phyloP scores from a whole-genome alignment of 2,113 vertebrate species.

The Monopterus albus region DNA sequence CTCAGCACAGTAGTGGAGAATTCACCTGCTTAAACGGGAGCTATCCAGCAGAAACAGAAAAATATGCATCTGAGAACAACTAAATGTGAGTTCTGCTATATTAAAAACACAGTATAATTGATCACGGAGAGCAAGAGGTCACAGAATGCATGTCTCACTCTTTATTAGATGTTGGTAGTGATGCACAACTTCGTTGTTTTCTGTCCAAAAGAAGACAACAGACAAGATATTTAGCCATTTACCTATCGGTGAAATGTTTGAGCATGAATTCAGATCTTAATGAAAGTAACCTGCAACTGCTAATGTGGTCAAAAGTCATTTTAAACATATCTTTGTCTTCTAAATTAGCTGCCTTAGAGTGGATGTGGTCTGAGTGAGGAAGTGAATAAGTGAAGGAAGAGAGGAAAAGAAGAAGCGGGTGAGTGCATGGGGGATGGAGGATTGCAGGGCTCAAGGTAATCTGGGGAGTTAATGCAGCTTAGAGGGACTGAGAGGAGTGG shows the following conservation, averaged over 20 bases:
- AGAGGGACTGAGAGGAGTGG: slow-evolving; percentile 76
- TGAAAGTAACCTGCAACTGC: no score
- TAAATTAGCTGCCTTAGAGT: slow-evolving; percentile 53
- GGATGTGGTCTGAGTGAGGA: slow-evolving; percentile 39
- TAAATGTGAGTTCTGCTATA: no score
- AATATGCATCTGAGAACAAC: no score
- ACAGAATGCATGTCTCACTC: neutral
- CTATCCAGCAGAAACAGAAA: no score
- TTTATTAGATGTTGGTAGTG: slow-evolving; percentile 17
- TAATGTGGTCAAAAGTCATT: neutral
- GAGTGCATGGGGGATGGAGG: slow-evolving; percentile 76
- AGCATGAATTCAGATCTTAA: neutral
- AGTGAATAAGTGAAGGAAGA: slow-evolving; percentile 64
- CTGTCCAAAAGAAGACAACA: neutral
- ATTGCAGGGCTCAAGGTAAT: slow-evolving; percentile 85
- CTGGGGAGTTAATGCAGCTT: slow-evolving; percentile 86
- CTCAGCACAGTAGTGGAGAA: no score
- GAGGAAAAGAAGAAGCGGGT: slow-evolving; percentile 51
- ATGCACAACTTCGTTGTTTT: slow-evolving; percentile 11
- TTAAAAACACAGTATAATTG: neutral
- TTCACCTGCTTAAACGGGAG: no score
- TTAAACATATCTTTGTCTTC: neutral
- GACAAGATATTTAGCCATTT: neutral
- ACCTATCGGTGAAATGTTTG: neutral
- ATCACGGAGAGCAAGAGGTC: slow-evolving; percentile 4